Evolutionary conservation across 2,888 invertebrate genomes (phyloP).

Genomic region (Drosophila kokeensis): DNA sequence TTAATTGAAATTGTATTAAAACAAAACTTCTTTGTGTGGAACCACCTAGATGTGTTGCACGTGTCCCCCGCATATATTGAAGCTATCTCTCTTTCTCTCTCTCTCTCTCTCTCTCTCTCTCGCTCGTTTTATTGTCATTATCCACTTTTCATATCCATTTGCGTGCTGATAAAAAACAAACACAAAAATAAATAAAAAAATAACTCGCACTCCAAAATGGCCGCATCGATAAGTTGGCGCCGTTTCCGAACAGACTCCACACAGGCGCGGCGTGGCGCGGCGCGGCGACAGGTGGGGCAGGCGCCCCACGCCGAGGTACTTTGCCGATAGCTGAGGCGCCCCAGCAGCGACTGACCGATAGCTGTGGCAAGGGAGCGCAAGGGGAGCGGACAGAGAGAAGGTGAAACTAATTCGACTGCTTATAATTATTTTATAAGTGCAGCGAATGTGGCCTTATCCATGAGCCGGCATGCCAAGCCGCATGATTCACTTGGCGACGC

Average conservation of each 20-base stretch:
- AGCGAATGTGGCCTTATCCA: constrained; percentile 74
- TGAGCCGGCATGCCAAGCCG: constrained; percentile 63
- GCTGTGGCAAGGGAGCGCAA: not conserved
- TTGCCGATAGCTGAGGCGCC: constrained; percentile 13
- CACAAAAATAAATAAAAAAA: constrained; percentile 3
- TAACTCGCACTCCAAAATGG: constrained; percentile 48
- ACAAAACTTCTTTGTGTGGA: not conserved
- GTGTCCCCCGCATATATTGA: constrained; percentile 35
- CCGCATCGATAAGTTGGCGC: constrained; percentile 70
- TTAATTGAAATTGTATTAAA: not conserved
- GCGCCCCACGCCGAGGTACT: constrained; percentile 3
- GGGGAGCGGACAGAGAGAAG: not conserved
- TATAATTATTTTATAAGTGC: constrained; percentile 81
- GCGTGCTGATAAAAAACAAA: constrained; percentile 50
- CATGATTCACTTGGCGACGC: constrained; percentile 80
- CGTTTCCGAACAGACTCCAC: constrained; percentile 35
- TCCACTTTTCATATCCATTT: constrained; percentile 51
- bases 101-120: not conserved
- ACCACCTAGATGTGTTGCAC: not conserved
- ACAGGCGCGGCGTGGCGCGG: constrained; percentile 1
- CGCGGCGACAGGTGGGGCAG: constrained; percentile 59
- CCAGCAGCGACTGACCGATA: constrained; percentile 13
- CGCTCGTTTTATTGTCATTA: constrained; percentile 31
- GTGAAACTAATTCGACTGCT: constrained; percentile 56
- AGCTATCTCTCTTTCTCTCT: not conserved